These are phyloP conservation scores for Choloepus hoffmanni DNA, from an alignment of 2,113 vertebrate genomes.

Conservation along the genomic window DNA sequence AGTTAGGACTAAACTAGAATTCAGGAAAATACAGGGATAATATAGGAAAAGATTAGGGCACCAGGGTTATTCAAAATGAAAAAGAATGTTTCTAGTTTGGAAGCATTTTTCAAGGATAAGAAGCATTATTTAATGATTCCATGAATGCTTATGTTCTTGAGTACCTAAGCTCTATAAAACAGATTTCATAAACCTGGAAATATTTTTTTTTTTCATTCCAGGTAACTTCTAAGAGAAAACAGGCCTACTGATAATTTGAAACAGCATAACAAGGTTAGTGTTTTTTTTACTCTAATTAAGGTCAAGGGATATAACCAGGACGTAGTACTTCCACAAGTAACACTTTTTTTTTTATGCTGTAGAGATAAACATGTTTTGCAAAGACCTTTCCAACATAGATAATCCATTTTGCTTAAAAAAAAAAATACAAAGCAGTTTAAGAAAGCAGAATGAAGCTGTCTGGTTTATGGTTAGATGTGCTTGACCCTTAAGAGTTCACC, in stretches of 20 bases:
- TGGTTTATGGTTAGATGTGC: not conserved
- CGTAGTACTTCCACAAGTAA: not conserved
- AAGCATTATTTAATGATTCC: not conserved
- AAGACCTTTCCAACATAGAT: not conserved
- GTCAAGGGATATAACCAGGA: not conserved
- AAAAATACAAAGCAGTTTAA: not conserved
- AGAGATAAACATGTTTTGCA: not conserved
- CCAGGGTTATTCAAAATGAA: not conserved
- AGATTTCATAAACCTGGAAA: not conserved
- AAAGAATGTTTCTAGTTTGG: not conserved
- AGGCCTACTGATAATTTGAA: not conserved
- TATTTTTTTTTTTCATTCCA: not conserved
- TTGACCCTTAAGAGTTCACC: not conserved
- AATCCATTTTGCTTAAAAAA: not conserved
- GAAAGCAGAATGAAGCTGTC: not conserved
- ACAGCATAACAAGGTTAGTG: not conserved
- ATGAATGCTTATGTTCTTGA: conserved; percentile 8
- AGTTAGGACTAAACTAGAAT: not conserved
- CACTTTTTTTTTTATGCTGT: not conserved
- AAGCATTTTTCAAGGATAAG: not conserved
- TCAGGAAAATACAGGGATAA: not conserved
- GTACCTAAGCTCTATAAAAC: not conserved
- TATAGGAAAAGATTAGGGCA: not conserved
- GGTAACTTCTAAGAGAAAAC: not conserved
- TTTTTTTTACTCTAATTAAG: not conserved